These are phyloP conservation scores for Salvelinus namaycush DNA, from an alignment of 2,113 vertebrate species.

Conservation along the genomic window DNA sequence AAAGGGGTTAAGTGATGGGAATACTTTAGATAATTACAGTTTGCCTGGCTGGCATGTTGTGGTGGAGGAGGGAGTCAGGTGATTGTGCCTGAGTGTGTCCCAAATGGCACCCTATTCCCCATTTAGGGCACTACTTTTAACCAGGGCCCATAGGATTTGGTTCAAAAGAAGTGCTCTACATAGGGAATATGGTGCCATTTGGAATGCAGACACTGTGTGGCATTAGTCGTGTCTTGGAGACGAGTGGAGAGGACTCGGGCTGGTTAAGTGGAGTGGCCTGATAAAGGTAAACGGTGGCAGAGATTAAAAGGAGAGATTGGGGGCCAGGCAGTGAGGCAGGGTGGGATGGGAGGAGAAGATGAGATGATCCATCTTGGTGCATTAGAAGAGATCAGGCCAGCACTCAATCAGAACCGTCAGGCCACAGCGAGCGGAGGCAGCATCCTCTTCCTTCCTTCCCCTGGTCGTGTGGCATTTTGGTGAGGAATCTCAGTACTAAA, in stretches of 20 bases:
- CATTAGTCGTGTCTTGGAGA: too few species aligned
- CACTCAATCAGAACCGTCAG: constrained; percentile 77
- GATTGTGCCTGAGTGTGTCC: too few species aligned
- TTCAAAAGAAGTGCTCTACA: too few species aligned
- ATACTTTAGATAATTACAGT: neutral
- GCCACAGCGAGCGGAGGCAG: constrained; percentile 59
- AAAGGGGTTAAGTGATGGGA: constrained; percentile 7
- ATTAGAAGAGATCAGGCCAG: constrained; percentile 74
- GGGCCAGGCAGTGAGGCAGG: constrained; percentile 64
- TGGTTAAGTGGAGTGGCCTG: too few species aligned
- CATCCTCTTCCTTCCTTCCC: constrained; percentile 54
- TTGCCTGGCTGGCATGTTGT: neutral
- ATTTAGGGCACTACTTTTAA: too few species aligned
- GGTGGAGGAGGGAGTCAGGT: neutral
- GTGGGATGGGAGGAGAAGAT: constrained; percentile 72
- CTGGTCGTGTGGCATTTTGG: constrained; percentile 85
- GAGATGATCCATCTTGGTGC: constrained; percentile 94
- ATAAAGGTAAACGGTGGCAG: too few species aligned
- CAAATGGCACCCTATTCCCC: too few species aligned
- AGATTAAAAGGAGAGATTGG: too few species aligned
- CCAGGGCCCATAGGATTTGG: too few species aligned
- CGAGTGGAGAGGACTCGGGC: too few species aligned
- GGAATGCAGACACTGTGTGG: too few species aligned
- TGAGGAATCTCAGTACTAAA: constrained; percentile 97
- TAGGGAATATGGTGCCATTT: too few species aligned